These are phyloP conservation scores for Ondatra zibethicus DNA, from an alignment of 2,113 vertebrate species.

Conservation along the genomic window DNA sequence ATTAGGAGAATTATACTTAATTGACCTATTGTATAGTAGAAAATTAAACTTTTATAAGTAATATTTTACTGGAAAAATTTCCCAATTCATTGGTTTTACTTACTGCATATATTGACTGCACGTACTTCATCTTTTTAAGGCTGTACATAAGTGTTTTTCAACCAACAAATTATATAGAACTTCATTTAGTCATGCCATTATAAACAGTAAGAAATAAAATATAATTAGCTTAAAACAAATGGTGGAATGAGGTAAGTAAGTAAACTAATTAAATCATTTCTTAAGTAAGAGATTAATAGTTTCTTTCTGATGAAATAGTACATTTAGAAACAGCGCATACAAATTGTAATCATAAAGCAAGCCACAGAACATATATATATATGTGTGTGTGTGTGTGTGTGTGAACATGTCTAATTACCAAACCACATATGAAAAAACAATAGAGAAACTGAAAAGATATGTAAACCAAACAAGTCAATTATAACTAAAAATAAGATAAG, in stretches of 20 bases:
- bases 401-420: constrained; percentile 18
- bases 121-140: constrained; percentile 2
- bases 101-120: background rate
- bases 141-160: constrained; percentile 36
- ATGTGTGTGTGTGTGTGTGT: background rate
- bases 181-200: constrained; percentile 1
- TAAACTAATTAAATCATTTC: constrained; percentile 16
- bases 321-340: constrained; percentile 14
- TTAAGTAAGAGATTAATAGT: constrained; percentile 30
- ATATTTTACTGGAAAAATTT: constrained; percentile 52
- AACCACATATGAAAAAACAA: constrained; percentile 32
- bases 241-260: background rate
- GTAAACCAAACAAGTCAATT: background rate
- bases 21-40: background rate
- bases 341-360: constrained; percentile 29
- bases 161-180: background rate
- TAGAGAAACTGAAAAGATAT: constrained; percentile 31
- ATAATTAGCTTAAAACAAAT: constrained; percentile 36
- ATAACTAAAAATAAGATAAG: background rate
- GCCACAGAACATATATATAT: background rate
- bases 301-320: constrained; percentile 47
- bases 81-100: background rate
- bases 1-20: constrained; percentile 14
- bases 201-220: constrained; percentile 36
- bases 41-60: constrained; percentile 33